A percentile compares a stretch with the other conserved stretches of the same genome.
Evolutionary conservation across 2,888 invertebrate genomes (phyloP).

Genomic region (Tipula vernalis): DNA sequence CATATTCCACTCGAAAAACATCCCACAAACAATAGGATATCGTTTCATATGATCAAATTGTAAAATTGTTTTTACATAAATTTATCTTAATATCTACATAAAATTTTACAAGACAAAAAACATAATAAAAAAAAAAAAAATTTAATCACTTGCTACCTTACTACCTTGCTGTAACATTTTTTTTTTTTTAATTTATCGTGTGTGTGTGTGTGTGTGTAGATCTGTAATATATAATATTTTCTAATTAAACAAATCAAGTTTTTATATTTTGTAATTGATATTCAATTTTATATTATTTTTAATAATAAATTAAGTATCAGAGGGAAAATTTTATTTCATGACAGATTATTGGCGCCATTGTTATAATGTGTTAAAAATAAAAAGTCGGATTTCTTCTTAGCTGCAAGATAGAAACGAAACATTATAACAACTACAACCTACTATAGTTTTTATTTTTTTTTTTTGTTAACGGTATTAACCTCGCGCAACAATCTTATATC

Average conservation of each 20-base stretch:
- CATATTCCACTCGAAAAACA: background rate
- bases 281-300: background rate
- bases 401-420: background rate
- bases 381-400: background rate
- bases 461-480: constrained; percentile 4
- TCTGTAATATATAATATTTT: background rate
- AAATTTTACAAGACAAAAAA: background rate
- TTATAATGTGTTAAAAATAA: background rate
- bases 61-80: background rate
- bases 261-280: background rate
- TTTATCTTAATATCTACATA: background rate
- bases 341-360: constrained; percentile 4
- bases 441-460: background rate
- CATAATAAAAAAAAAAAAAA: background rate
- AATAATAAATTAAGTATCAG: background rate
- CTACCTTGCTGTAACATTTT: background rate
- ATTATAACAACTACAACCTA: background rate
- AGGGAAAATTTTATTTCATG: background rate
- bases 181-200: background rate
- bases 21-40: background rate
- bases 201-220: background rate
- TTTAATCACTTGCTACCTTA: background rate
- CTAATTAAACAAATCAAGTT: background rate
- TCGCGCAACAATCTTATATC: background rate
- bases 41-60: background rate